Base-by-base conservation (phyloP, 2,888 invertebrate genomes). In the Drosophila histrio region DNA sequence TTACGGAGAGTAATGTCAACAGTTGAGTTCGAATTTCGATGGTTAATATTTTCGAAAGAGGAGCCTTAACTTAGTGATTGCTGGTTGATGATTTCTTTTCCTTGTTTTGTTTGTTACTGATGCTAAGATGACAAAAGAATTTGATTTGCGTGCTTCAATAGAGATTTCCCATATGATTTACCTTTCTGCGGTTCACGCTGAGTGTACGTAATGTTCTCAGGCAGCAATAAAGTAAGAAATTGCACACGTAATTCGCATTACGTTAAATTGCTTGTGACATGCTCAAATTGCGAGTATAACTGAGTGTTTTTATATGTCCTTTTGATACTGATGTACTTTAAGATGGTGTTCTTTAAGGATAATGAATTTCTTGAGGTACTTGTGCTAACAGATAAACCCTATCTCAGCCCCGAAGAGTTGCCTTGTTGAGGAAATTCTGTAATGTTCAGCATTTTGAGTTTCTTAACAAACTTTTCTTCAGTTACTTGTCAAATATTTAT, bases 211-310 rank as follows among this genome's bases (percentile, higher is more conserved):
- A 68, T 59, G 28, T 30, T 41, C 24, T 24, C 15, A 36, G 26
- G n/a, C 15, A 39, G 50, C 28, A 44, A 60, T 68, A 62, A 78
- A 62, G 19, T 78, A 36, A 54, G 30, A 52, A 73, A 72, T 64
- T 59, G 61, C 53, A 57, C 74, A 69, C 61, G 64, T 52, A 46
- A 66, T 58, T 56, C 44, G 22, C 43, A 72, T 60, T 59, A 68
- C 39, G 26, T 44, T 49, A 15, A 49, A 32, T 56, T 46, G 56
- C 41, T 62, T 71, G 59, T 57, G 63, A 34, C 49, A 66, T 36
- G 36, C 11, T 19, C 50, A 22, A 66, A 52, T 41, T 13, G 17
- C 26, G 39, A 26, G 38, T 17, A 28, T 36, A 56, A 46, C 46
- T 21, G 21, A 24, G 34, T 46, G n/a, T 26, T 54, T 30, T 54